Evolutionary conservation across 2,888 invertebrate genomes (phyloP), one percentile per base, ranked within the genome.

Genomic region (Candidula unifasciata): DNA sequence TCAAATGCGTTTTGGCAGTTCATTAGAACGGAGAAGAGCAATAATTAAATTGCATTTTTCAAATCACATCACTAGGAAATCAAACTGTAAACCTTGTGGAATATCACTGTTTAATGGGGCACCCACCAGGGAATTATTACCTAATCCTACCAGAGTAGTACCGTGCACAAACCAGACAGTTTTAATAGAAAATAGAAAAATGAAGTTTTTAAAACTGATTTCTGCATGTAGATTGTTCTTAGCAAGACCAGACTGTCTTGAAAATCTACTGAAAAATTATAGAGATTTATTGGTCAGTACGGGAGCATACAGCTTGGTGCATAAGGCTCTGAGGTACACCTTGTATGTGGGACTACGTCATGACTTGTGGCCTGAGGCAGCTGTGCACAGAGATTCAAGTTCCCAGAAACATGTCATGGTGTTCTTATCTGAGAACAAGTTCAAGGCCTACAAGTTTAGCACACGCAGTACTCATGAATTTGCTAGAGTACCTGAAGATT

Each of bases 301-400:
- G 1, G 35, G 60, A 0, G n/a, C 60, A 18, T 35, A n/a, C 33
- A 5, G 35, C 8, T 0, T 35, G 60, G 10, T 77, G 1, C 13
- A 33, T 77, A 60, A 57, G 0, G 77, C 77, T 2, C 16, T 77
- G 21, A 60, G 21, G 35, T 77, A 77, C 35, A 30, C 30, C 5
- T 3, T 60, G 35, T 21, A n/a, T 57, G 77, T 77, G 10, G 77
- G 16, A 3, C 60, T 33, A 24, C 77, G 77, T 16, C 77, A 77
- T 35, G 57, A 24, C 18, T 6, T 16, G 1, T 77, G 77, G 77
- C 77, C 77, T 35, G 60, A 54, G n/a, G 35, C 77, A n/a, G 77
- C 77, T n/a, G 44, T 60, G 13, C 77, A 77, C 24, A 57, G 77
- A 35, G n/a, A 0, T 3, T 8, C 77, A 3, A 77, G 64, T 35